Conservation (phyloP, 2,888 invertebrate species). For the Drosophila koepferae region DNA sequence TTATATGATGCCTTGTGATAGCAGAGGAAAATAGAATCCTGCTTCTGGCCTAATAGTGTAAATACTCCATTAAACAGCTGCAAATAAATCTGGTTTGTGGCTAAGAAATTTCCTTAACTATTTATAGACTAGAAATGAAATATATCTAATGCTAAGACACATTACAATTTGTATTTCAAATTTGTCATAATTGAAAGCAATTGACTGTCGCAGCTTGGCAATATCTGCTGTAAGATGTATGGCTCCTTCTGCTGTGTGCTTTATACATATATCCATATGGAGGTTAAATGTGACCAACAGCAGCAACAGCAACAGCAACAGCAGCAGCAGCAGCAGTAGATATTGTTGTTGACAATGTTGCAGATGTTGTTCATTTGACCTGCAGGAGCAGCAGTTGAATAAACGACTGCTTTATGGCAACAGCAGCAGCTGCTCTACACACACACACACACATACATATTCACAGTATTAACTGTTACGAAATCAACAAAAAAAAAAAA, state of each 20-base stretch:
- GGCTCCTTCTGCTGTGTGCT: background rate
- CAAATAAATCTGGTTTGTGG: too few relatives aligned
- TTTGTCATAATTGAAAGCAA: background rate
- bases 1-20: too few relatives aligned
- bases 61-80: too few relatives aligned
- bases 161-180: background rate
- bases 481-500: slow-evolving; percentile 27
- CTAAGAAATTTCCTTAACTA: too few relatives aligned
- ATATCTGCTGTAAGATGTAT: slow-evolving; percentile 1
- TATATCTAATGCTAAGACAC: background rate
- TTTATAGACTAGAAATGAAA: too few relatives aligned
- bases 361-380: slow-evolving; percentile 54
- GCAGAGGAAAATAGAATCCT: too few relatives aligned
- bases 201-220: background rate
- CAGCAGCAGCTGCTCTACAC: slow-evolving; percentile 33
- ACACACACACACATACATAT: slow-evolving; percentile 8
- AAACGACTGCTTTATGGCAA: slow-evolving; percentile 31
- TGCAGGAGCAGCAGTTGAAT: slow-evolving; percentile 32
- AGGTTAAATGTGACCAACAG: slow-evolving; percentile 33
- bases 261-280: slow-evolving; percentile 2
- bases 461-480: slow-evolving; percentile 40
- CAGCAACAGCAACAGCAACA: slow-evolving; percentile 9
- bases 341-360: slow-evolving; percentile 54
- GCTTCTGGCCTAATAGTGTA: too few relatives aligned
- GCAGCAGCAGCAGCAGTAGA: slow-evolving; percentile 8